phyloP scores from a whole-genome alignment of 2,113 vertebrate species.

The Psephotus haematonotus region DNA sequence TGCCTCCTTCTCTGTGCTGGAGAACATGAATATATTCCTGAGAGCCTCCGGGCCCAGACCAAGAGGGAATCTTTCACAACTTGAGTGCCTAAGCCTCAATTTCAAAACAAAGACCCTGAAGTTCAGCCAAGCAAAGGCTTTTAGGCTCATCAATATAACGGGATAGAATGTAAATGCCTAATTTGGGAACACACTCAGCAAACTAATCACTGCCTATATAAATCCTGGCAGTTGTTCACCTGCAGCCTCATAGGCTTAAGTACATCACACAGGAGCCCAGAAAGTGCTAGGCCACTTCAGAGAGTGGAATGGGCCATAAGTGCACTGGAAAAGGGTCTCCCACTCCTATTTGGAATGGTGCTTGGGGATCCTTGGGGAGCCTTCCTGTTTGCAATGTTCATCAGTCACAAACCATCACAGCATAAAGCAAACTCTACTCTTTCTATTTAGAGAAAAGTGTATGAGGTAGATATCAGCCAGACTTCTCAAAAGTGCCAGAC shows the following conservation, averaged over 20 bases:
- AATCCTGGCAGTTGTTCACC: neutral
- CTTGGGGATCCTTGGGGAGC: neutral
- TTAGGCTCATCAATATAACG: neutral
- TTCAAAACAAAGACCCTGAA: neutral
- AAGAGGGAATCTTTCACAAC: no score
- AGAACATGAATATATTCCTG: neutral
- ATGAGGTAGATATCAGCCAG: neutral
- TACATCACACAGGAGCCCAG: neutral
- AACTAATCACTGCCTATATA: neutral
- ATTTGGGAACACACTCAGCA: neutral
- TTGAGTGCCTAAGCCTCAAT: neutral
- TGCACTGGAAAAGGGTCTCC: neutral
- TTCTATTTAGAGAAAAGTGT: neutral
- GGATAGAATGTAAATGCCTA: neutral
- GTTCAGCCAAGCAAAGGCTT: neutral
- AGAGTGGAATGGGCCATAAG: fast-evolving
- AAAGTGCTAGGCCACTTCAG: fast-evolving
- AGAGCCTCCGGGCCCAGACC: neutral
- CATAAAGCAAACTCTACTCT: neutral
- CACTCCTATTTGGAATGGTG: neutral
- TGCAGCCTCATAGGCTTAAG: neutral
- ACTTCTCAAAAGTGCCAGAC: neutral
- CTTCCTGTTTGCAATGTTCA: neutral
- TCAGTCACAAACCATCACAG: fast-evolving
- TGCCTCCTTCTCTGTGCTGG: neutral